phyloP scores from a whole-genome alignment of 2,113 vertebrate species.

The Gymnocephalus cernua region DNA sequence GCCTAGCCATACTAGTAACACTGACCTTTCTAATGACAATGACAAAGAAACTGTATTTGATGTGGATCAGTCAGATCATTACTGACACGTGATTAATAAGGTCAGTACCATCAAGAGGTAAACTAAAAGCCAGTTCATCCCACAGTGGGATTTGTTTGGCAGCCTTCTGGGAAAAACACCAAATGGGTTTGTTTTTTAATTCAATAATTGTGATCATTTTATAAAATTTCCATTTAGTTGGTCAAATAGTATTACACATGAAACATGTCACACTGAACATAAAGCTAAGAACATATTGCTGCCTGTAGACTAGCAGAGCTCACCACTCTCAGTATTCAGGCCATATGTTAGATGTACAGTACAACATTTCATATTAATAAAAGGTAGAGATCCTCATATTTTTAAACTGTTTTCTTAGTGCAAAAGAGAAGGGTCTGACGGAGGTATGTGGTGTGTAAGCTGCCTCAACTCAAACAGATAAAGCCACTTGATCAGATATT shows the following conservation, averaged over 20 bases:
- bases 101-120: not conserved
- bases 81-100: not conserved
- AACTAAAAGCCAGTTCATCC: not conserved
- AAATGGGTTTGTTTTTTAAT: not conserved
- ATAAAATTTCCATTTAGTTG: not conserved
- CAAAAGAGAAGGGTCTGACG: no score
- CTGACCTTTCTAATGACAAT: not conserved
- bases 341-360: not conserved
- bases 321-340: not conserved
- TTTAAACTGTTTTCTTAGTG: not conserved
- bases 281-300: not conserved
- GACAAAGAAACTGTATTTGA: not conserved
- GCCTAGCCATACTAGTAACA: no score
- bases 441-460: not conserved
- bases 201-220: not conserved
- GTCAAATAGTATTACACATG: not conserved
- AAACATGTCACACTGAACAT: not conserved
- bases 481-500: constrained; percentile 5
- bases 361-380: not conserved
- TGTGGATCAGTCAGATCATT: not conserved
- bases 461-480: constrained; percentile 1
- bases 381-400: not conserved
- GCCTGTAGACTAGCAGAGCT: not conserved
- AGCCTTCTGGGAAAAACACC: not conserved
- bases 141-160: not conserved